These are phyloP conservation scores for Neuroscelio doddi DNA, from an alignment of 2,888 invertebrate genomes.

Conservation along the genomic window DNA sequence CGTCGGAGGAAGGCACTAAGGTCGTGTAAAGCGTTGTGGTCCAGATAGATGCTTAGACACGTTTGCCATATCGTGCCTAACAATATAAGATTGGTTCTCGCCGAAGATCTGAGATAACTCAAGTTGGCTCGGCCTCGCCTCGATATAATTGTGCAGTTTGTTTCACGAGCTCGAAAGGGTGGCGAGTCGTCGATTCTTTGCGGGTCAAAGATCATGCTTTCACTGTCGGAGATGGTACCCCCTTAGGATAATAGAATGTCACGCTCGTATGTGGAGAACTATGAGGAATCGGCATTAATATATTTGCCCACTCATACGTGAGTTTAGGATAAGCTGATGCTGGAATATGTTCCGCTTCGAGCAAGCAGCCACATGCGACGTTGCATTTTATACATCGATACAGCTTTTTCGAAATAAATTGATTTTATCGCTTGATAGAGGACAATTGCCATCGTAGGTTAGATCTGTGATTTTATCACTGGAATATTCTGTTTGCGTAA, in stretches of 20 bases:
- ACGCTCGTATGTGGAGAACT: constrained; percentile 28
- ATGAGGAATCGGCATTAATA: constrained; percentile 11
- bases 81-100: constrained; percentile 12
- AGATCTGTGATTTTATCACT: too few relatives aligned
- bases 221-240: constrained; percentile 41
- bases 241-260: constrained; percentile 43
- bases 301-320: too few relatives aligned
- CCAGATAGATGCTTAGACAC: neutral
- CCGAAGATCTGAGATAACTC: constrained; percentile 40
- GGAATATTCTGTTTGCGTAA: too few relatives aligned
- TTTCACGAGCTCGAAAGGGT: constrained; percentile 42
- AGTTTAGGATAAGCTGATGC: too few relatives aligned
- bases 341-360: too few relatives aligned
- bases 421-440: too few relatives aligned
- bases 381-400: too few relatives aligned
- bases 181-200: constrained; percentile 43
- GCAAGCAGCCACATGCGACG: too few relatives aligned
- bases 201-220: constrained; percentile 43
- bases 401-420: too few relatives aligned
- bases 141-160: constrained; percentile 38
- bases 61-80: neutral
- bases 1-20: too few relatives aligned
- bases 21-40: too few relatives aligned
- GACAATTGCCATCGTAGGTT: too few relatives aligned
- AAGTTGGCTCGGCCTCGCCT: constrained; percentile 29